Conservation (phyloP, 2,113 vertebrate species). For the Illadopsis cleaveri region DNA sequence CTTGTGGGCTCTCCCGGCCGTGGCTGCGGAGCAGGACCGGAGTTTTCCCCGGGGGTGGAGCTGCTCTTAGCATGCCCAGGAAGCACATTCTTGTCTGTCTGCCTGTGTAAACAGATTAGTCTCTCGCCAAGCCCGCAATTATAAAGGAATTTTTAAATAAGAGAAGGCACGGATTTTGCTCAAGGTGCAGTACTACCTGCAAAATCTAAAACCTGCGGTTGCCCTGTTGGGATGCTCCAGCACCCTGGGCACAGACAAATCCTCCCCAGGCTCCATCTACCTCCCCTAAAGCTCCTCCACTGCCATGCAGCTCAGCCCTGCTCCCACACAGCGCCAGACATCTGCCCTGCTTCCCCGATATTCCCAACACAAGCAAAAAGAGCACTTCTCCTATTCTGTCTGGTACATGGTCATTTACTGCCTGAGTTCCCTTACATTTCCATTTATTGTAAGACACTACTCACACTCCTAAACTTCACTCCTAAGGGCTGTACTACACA, state of each 20-base stretch:
- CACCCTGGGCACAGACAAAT: background rate
- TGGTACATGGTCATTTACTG: background rate
- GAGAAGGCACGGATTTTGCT: background rate
- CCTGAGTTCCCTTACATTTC: rapidly evolving
- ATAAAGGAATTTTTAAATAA: constrained; percentile 37
- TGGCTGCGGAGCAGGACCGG: background rate
- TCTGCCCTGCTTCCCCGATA: background rate
- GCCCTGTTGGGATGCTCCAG: background rate
- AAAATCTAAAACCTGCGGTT: background rate
- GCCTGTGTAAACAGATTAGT: constrained; percentile 25
- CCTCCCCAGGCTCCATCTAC: background rate
- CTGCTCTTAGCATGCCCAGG: background rate
- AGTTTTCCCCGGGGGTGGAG: background rate
- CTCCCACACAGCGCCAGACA: rapidly evolving
- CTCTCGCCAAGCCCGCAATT: background rate
- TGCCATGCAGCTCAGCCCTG: background rate
- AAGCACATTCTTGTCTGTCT: background rate
- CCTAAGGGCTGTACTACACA: background rate
- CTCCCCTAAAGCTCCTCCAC: rapidly evolving
- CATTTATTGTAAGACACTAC: no score
- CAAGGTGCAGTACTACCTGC: background rate
- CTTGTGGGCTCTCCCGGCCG: background rate
- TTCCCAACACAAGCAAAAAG: background rate
- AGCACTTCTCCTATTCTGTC: background rate
- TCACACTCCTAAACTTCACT: background rate